Percentiles rank a stretch among this genome's conserved stretches.
phyloP scores from a whole-genome alignment of 2,113 vertebrate species.

The Oryzias celebensis region DNA sequence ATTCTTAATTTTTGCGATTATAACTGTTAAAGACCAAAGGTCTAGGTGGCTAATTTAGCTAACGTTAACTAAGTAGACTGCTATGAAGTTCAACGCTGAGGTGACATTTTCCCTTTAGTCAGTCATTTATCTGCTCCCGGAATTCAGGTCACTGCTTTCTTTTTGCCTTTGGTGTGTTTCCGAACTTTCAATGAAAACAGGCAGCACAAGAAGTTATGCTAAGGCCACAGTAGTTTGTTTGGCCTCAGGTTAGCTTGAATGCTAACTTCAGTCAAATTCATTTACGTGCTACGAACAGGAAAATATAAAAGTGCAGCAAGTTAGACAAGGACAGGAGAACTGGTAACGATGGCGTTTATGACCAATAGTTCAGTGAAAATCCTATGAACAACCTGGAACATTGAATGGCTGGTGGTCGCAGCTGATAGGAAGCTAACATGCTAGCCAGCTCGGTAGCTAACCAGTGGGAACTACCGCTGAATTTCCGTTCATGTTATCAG shows the following conservation, averaged over 20 bases:
- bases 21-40: too few species aligned
- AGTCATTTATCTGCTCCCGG: neutral
- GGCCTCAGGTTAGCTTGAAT: constrained; percentile 26
- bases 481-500: constrained; percentile 33
- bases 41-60: too few species aligned
- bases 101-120: neutral
- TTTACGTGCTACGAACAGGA: neutral
- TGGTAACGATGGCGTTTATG: neutral
- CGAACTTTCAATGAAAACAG: neutral
- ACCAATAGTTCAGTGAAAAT: too few species aligned
- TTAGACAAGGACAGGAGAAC: neutral
- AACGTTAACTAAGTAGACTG: too few species aligned
- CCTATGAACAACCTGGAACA: neutral
- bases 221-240: constrained; percentile 60
- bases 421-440: constrained; percentile 34
- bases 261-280: constrained; percentile 37
- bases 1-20: too few species aligned
- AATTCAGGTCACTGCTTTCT: neutral
- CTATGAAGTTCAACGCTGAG: too few species aligned
- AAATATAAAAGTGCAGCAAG: neutral
- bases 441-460: constrained; percentile 50
- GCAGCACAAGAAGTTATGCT: constrained; percentile 54
- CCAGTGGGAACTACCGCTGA: constrained; percentile 45
- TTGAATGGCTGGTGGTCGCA: constrained; percentile 6
- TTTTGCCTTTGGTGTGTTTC: neutral